These are phyloP conservation scores for Pangasius sanitwongsei DNA, from an alignment of 2,797 vertebrate species.

Conservation along the genomic window DNA sequence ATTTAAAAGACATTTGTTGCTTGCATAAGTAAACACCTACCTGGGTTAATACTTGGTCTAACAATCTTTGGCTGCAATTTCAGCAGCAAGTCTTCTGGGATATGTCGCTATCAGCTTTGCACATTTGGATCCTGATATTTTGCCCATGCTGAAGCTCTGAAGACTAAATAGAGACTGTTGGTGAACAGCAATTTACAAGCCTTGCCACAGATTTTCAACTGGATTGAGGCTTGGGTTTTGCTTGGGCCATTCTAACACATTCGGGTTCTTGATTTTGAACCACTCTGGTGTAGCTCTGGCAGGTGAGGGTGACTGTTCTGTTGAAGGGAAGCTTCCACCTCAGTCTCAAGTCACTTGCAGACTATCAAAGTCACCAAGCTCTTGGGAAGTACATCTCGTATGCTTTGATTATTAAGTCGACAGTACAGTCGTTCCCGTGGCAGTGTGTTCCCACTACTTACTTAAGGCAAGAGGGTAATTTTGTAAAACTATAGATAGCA, in stretches of 20 bases:
- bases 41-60: too few species aligned
- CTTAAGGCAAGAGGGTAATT: neutral
- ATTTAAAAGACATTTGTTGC: too few species aligned
- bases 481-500: neutral
- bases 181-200: neutral
- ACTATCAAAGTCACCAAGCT: too few species aligned
- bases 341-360: too few species aligned
- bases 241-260: too few species aligned
- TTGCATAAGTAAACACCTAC: neutral
- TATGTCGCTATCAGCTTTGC: neutral
- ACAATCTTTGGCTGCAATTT: neutral
- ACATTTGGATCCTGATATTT: neutral
- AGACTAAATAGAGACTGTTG: neutral
- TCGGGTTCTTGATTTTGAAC: neutral
- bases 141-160: neutral
- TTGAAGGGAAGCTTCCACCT: too few species aligned
- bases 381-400: too few species aligned
- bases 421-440: neutral
- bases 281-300: neutral
- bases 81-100: neutral
- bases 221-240: neutral
- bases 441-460: neutral
- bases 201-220: neutral
- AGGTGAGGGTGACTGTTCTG: neutral
- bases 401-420: neutral